phyloP scores from a whole-genome alignment of 2,888 invertebrate genomes.

The Hirtodrosophila confusa region DNA sequence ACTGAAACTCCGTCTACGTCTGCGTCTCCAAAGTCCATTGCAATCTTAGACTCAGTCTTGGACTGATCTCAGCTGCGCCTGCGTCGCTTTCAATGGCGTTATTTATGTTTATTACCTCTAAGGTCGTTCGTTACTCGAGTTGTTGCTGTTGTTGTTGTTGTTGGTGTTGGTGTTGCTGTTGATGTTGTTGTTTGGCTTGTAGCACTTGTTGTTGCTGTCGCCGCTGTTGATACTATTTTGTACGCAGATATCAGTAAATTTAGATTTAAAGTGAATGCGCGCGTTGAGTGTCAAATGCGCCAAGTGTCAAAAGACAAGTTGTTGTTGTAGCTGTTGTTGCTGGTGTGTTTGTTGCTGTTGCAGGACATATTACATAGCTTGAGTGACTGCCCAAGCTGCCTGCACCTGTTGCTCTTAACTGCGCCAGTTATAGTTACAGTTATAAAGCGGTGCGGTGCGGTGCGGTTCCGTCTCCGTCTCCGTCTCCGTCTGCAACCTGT shows the following conservation, averaged over 20 bases:
- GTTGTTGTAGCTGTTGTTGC: constrained; percentile 37
- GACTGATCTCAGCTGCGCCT: constrained; percentile 70
- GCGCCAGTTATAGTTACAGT: constrained; percentile 69
- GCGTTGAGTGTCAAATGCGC: constrained; percentile 81
- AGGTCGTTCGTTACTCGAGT: constrained; percentile 79
- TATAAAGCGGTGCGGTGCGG: constrained; percentile 42
- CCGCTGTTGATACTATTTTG: constrained; percentile 80
- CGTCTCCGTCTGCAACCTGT: constrained; percentile 36
- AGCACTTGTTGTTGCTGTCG: constrained; percentile 61
- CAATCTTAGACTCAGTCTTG: constrained; percentile 62
- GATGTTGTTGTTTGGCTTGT: constrained; percentile 34
- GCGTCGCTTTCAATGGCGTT: constrained; percentile 80
- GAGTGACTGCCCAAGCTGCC: constrained; percentile 31
- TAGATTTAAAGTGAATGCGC: constrained; percentile 81
- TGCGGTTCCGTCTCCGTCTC: constrained; percentile 12
- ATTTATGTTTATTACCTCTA: constrained; percentile 81
- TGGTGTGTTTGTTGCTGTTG: constrained; percentile 49
- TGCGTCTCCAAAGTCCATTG: constrained; percentile 33
- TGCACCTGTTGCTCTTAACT: constrained; percentile 41
- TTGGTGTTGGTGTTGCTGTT: constrained; percentile 41
- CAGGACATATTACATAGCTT: constrained; percentile 73
- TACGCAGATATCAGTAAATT: constrained; percentile 81
- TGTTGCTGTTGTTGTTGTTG: constrained; percentile 28
- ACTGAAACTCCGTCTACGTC: constrained; percentile 17
- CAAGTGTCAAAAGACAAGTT: constrained; percentile 77